A percentile compares a stretch with the other conserved stretches of the same genome.
Evolutionary conservation across 2,888 invertebrate species (phyloP).

Genomic region (Plemyria rubiginata): DNA sequence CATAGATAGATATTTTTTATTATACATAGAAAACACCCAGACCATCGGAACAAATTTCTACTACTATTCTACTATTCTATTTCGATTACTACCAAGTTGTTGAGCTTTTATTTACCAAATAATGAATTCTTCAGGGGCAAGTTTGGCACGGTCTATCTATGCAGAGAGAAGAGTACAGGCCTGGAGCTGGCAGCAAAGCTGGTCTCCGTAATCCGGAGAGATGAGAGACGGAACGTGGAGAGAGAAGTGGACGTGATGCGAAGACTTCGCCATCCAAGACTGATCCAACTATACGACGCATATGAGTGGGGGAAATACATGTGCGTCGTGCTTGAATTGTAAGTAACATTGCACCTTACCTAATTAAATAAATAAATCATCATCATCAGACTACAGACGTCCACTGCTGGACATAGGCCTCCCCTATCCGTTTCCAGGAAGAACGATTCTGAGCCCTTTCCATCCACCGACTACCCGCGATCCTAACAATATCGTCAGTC

Average conservation of each 20-base stretch:
- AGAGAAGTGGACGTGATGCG: constrained; percentile 99
- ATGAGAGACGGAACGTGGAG: constrained; percentile 96
- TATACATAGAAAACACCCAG: no score
- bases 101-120: background rate
- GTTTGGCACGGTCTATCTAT: constrained; percentile 98
- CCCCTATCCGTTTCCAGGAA: no score
- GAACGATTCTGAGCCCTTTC: no score
- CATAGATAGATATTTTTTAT: no score
- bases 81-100: no score
- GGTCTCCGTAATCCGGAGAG: constrained; percentile 92
- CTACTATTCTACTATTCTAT: no score
- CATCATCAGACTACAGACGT: no score
- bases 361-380: no score
- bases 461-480: no score
- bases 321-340: constrained; percentile 99
- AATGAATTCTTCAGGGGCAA: constrained; percentile 89
- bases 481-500: no score
- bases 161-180: constrained; percentile 92
- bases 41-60: no score
- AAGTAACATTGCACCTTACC: constrained; percentile 38
- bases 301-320: constrained; percentile 97
- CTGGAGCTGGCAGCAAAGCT: constrained; percentile 96
- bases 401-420: no score
- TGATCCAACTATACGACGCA: constrained; percentile 98
- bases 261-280: constrained; percentile 95